phyloP scores from a whole-genome alignment of 2,797 vertebrate species.

The Labeo calbasu region DNA sequence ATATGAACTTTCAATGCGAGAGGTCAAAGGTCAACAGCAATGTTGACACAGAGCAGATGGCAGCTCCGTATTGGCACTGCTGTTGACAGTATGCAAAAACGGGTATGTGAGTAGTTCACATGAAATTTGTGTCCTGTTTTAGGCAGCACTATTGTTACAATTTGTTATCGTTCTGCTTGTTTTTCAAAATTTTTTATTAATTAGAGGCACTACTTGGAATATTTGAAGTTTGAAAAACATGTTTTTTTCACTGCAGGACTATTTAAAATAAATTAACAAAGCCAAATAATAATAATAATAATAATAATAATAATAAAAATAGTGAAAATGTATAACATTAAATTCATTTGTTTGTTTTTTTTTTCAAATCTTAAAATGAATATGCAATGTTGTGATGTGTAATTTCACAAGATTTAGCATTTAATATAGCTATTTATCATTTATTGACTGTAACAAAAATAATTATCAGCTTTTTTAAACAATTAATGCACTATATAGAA shows the following conservation, averaged over 20 bases:
- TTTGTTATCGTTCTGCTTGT: not conserved
- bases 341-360: not conserved
- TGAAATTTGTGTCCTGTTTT: not conserved
- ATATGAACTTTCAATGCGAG: slow-evolving; percentile 2
- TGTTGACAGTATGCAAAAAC: not conserved
- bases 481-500: not conserved
- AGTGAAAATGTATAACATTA: too few relatives aligned
- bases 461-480: not conserved
- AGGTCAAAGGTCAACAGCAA: slow-evolving; percentile 1
- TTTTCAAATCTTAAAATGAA: not conserved
- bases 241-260: not conserved
- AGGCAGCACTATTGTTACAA: not conserved
- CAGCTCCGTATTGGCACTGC: not conserved
- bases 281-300: not conserved
- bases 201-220: not conserved
- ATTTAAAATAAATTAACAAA: not conserved
- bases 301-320: not conserved
- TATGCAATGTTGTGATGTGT: not conserved
- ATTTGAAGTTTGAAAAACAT: not conserved
- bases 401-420: not conserved
- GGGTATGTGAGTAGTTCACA: not conserved
- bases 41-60: slow-evolving; percentile 13
- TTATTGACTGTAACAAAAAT: too few relatives aligned
- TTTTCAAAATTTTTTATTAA: not conserved
- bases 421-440: not conserved